Percentiles rank a stretch among this genome's conserved stretches.
Conservation (phyloP, 2,888 invertebrate species). For the Morinoia aosen region DNA sequence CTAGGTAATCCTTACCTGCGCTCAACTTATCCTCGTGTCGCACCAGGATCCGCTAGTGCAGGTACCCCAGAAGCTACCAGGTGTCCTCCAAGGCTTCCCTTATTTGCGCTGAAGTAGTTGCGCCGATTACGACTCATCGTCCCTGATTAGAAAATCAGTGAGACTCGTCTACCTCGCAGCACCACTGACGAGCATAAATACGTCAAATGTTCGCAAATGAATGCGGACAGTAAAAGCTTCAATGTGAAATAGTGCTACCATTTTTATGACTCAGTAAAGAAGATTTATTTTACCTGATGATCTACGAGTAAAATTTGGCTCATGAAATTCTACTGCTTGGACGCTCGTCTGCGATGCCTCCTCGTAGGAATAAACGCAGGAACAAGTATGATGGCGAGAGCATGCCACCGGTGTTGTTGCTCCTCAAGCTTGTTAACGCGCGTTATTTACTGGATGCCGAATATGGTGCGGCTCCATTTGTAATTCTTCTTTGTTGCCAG, state of each 20-base stretch:
- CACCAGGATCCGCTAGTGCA: not conserved
- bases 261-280: not conserved
- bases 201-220: not conserved
- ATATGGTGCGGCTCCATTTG: not conserved
- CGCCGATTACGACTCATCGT: conserved; percentile 1
- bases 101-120: not conserved
- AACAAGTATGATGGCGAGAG: not conserved
- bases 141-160: not conserved
- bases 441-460: not conserved
- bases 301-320: not conserved
- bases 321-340: not conserved
- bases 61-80: not conserved
- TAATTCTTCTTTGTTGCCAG: conserved; percentile 29
- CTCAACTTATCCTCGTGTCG: not conserved
- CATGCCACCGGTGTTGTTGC: conserved; percentile 37
- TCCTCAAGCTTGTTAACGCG: conserved; percentile 15
- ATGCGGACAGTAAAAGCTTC: not conserved
- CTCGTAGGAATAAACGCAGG: not conserved
- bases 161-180: not conserved
- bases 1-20: not conserved
- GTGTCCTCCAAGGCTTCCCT: not conserved
- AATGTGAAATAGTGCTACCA: not conserved
- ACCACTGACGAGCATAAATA: not conserved
- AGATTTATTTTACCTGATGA: not conserved
- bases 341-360: not conserved